phyloP scores from a whole-genome alignment of 2,113 vertebrate genomes.

The Indri indri region DNA sequence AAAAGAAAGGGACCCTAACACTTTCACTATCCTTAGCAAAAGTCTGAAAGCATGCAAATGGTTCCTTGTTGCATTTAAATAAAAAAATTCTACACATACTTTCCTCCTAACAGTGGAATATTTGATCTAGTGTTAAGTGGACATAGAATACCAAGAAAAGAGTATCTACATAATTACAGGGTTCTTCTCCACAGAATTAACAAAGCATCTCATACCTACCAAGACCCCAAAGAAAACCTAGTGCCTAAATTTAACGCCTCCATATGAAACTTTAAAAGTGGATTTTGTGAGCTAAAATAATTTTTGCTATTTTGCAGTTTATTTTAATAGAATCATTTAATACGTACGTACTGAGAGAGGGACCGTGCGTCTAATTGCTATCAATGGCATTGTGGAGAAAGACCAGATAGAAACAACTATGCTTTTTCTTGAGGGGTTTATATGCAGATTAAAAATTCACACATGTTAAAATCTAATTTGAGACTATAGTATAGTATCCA shows the following conservation, averaged over 20 bases:
- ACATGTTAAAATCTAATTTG: neutral
- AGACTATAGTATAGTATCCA: neutral
- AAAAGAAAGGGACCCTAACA: neutral
- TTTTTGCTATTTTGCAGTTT: neutral
- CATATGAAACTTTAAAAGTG: neutral
- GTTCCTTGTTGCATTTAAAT: neutral
- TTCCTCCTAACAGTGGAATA: neutral
- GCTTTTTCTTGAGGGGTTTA: neutral
- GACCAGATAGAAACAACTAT: neutral
- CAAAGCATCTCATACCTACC: neutral
- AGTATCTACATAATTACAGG: neutral
- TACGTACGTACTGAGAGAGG: neutral
- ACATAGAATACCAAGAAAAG: neutral
- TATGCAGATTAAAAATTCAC: neutral
- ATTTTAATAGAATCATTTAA: neutral
- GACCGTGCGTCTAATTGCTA: neutral
- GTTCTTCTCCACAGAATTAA: neutral
- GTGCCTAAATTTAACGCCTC: neutral
- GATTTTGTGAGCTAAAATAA: neutral
- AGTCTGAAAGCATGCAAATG: constrained; percentile 26
- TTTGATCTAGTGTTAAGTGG: neutral
- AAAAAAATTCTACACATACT: neutral
- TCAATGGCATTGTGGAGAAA: neutral
- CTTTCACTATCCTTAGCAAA: neutral
- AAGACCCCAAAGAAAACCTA: constrained; percentile 10